Percentiles rank a stretch among this genome's conserved stretches.
Evolutionary conservation across 2,797 vertebrate genomes (phyloP).

Genomic region (Falco peregrinus): DNA sequence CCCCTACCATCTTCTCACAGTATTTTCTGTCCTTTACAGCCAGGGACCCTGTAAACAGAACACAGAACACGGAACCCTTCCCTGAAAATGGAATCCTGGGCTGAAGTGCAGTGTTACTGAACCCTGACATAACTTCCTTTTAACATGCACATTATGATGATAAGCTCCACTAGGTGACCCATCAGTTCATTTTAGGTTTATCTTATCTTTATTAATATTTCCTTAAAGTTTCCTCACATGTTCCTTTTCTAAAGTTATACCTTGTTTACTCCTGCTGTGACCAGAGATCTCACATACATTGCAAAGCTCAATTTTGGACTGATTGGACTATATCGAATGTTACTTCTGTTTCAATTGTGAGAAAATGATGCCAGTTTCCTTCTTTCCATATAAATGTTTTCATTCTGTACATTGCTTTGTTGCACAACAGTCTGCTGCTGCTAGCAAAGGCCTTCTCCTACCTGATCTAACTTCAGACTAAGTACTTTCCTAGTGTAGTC

Average conservation of each 20-base stretch:
- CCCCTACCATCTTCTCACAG: not conserved
- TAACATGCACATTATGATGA: not conserved
- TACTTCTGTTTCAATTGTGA: not conserved
- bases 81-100: not conserved
- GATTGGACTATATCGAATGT: not conserved
- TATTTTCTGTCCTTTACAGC: not conserved
- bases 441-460: not conserved
- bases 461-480: not conserved
- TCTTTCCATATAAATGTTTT: not conserved
- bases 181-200: not conserved
- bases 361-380: not conserved
- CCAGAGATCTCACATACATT: not conserved
- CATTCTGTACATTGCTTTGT: not conserved
- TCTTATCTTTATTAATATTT: not conserved
- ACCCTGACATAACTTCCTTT: not conserved
- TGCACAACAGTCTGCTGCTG: not conserved
- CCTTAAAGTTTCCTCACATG: not conserved
- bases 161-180: not conserved
- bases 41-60: not conserved
- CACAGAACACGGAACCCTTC: not conserved
- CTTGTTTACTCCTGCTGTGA: not conserved
- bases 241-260: not conserved
- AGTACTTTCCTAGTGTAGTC: not conserved
- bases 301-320: not conserved
- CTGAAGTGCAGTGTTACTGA: not conserved